Evolutionary conservation across 2,797 vertebrate genomes (phyloP).

Genomic region (Tragopan temminckii): DNA sequence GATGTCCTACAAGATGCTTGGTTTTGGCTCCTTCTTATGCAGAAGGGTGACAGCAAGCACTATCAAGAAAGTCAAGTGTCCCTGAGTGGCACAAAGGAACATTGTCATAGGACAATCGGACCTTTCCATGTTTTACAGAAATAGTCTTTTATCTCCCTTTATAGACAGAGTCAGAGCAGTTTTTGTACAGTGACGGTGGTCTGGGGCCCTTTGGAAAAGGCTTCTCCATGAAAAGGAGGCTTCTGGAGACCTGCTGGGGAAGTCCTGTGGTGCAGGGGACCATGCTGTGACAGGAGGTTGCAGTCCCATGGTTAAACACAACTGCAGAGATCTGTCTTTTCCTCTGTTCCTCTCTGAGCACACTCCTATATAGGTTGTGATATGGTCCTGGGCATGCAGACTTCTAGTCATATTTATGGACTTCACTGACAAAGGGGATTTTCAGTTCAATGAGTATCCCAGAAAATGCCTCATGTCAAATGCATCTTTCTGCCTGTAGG

Average conservation of each 20-base stretch:
- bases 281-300: neutral
- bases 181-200: neutral
- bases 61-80: neutral
- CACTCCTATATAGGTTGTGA: rapidly evolving
- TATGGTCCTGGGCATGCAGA: neutral
- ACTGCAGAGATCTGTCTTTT: neutral
- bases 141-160: neutral
- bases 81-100: neutral
- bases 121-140: neutral
- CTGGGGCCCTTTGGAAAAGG: neutral
- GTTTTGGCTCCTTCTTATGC: neutral
- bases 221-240: neutral
- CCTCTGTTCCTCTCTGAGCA: neutral
- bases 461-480: conserved; percentile 26
- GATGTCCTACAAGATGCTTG: no score
- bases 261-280: neutral
- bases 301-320: neutral
- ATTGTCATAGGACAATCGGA: neutral
- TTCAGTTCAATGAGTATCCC: conserved; percentile 31
- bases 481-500: neutral
- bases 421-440: neutral
- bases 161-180: neutral
- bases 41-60: neutral
- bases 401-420: neutral
- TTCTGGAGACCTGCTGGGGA: neutral